A percentile compares a stretch with the other conserved stretches of the same genome.
phyloP scores from a whole-genome alignment of 2,797 vertebrate species.

The Melanotaenia pygmaea region DNA sequence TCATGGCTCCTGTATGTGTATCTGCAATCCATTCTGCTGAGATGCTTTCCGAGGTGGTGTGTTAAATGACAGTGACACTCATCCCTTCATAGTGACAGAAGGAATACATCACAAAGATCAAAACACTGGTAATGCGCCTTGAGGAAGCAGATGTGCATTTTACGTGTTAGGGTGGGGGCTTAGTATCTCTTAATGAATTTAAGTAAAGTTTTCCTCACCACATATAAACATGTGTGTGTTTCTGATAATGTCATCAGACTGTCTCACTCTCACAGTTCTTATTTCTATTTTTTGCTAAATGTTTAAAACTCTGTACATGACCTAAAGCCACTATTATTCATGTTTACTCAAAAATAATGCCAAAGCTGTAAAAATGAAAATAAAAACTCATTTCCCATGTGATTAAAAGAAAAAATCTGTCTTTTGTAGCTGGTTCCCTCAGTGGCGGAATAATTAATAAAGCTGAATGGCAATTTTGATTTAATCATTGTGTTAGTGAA shows the following conservation, averaged over 20 bases:
- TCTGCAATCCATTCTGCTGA: conserved; percentile 21
- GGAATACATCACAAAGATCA: conserved; percentile 65
- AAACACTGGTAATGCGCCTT: conserved; percentile 63
- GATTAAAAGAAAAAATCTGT: too few relatives aligned
- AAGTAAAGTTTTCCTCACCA: conserved; percentile 50
- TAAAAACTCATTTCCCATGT: too few relatives aligned
- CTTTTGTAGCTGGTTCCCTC: too few relatives aligned
- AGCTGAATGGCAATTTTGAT: too few relatives aligned
- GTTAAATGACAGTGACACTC: conserved; percentile 78
- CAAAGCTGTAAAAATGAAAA: too few relatives aligned
- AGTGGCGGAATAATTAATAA: too few relatives aligned
- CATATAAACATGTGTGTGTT: conserved; percentile 53
- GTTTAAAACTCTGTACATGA: not conserved
- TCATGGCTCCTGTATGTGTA: conserved; percentile 9
- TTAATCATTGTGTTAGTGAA: too few relatives aligned
- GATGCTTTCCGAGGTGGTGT: conserved; percentile 52
- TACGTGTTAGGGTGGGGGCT: conserved; percentile 42
- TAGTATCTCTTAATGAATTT: conserved; percentile 29
- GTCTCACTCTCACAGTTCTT: not conserved
- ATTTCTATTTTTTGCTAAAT: conserved; percentile 1
- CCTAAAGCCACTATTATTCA: conserved; percentile 1
- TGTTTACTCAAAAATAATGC: too few relatives aligned
- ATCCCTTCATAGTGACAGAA: conserved; percentile 68
- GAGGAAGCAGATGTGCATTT: conserved; percentile 60
- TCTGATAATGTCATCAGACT: conserved; percentile 58